Conservation (phyloP, 2,888 invertebrate genomes). For the Ethmia dodecea region DNA sequence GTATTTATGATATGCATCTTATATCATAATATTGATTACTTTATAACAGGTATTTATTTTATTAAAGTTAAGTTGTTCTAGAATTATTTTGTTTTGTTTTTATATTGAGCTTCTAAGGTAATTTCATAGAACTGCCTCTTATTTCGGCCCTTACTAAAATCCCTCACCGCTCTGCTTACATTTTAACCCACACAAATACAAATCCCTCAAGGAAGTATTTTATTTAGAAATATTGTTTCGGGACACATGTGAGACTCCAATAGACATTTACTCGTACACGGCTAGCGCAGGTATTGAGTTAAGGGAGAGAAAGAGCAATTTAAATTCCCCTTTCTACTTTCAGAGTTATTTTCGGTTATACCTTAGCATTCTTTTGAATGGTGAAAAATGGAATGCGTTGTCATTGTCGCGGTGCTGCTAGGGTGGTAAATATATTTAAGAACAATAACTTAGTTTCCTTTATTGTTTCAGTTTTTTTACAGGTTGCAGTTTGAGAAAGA, state of each 20-base stretch:
- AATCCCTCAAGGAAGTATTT: constrained; percentile 51
- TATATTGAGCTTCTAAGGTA: no score
- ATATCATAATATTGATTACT: no score
- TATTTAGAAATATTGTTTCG: constrained; percentile 70
- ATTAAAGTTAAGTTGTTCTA: no score
- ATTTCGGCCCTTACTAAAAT: not conserved
- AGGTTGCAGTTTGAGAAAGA: no score
- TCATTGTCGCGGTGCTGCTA: no score
- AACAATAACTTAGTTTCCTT: no score
- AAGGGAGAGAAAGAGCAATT: constrained; percentile 37
- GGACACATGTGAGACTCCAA: constrained; percentile 44
- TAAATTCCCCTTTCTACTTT: constrained; percentile 32
- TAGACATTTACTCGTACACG: constrained; percentile 36
- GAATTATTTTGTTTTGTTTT: no score
- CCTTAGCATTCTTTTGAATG: constrained; percentile 11
- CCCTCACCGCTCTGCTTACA: constrained; percentile 9
- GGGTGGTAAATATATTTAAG: no score
- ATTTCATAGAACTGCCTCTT: no score
- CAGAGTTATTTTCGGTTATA: constrained; percentile 3
- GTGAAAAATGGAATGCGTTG: constrained; percentile 20
- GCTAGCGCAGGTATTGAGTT: constrained; percentile 47
- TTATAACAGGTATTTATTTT: no score
- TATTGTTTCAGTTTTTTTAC: no score
- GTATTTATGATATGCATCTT: no score
- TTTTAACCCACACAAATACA: constrained; percentile 18